Evolutionary conservation across 1,140 invertebrate species (phyloP), one percentile per base, ranked within the genome.

Genomic region (Acromyrmex heyeri): DNA sequence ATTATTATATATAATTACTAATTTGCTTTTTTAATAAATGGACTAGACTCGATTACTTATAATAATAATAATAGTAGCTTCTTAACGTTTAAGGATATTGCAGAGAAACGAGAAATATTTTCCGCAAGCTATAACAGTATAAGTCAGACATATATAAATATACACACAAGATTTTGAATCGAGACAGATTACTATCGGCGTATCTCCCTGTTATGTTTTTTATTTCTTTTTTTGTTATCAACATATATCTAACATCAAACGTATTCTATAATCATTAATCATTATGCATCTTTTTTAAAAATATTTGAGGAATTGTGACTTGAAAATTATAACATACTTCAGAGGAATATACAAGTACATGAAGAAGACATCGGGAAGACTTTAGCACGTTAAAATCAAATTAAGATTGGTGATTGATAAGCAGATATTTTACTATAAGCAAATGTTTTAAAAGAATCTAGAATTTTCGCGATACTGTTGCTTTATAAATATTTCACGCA

Each of bases 31-130:
- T 73, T 83, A 92, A 94, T 94, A 94, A 94, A 92, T 95, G 94
- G 95, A 95, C 95, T 95, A 95, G 95, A 95, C 91, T 95, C 91
- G 93, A 95, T 95, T 95, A 94, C 94, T 95, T 95, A 95, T 94
- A 92, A 92, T 95, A 94, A 76, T 38, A 61, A 72, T 72, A 83
- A 91, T 93, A 94, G 86, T 94, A 94, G 86, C 90, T 92, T 91
- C 89, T 91, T 91, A 87, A 93, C 86, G 90, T 94, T 72, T 83
- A 83, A 93, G 88, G 92, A 95, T 91, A 91, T 93, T 92, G 91
- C 93, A 94, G 93, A 88, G 87, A 91, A 93, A 93, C 88, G 67
- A 91, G 91, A 89, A 12, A 88, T 88, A 88, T 62, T 88, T 86
- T 78, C 86, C 85, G 93, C 89, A 91, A 91, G 83, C 91, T 92